Base-by-base conservation (phyloP, 1,140 invertebrate species). In the Drosophila tani region DNA sequence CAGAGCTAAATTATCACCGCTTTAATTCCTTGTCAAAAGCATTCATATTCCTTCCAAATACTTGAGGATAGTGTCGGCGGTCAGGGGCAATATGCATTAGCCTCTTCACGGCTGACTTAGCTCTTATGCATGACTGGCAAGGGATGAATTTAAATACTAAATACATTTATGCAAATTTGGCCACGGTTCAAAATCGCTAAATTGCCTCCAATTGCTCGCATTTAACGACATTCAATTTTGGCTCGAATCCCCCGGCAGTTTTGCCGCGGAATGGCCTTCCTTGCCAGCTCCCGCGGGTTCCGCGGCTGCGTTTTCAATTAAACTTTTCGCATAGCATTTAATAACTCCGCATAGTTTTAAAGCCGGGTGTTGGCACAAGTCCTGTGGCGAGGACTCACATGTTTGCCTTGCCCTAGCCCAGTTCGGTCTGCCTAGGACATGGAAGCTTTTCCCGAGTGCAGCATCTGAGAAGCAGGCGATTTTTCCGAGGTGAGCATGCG, bases 151-250 rank as follows among this genome's bases (percentile, higher is more conserved):
- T 91, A 80, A 83, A 81, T 91, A 82, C 78, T 87, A 83, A 91
- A 91, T 91, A 91, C 73, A 91, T 83, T 91, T 87, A 91, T 87
- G 83, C 80, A 79, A 91, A 91, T 91, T 75, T 60, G 56, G 58
- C 50, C 62, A 19, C 77, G 57, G 60, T 55, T 70, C 66, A 73
- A 81, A 87, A 81, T 81, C 75, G 84, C 77, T 79, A 75, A 84
- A 87, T 88, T 78, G 84, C 84, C 84, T 88, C 68, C 76, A 86
- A 86, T 86, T 82, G 83, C 70, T 80, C 70, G 51, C 81, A 84
- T 75, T 88, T 87, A 88, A 76, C 64, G 77, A 75, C 80, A 70
- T 67, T 59, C 66, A 81, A 86, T 78, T 79, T 75, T 32, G 60
- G 35, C 38, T 29, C 41, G 35, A 67, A 27, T 24, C 21, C 47